phyloP scores from a whole-genome alignment of 2,797 vertebrate genomes.

The Periophthalmus magnuspinnatus region DNA sequence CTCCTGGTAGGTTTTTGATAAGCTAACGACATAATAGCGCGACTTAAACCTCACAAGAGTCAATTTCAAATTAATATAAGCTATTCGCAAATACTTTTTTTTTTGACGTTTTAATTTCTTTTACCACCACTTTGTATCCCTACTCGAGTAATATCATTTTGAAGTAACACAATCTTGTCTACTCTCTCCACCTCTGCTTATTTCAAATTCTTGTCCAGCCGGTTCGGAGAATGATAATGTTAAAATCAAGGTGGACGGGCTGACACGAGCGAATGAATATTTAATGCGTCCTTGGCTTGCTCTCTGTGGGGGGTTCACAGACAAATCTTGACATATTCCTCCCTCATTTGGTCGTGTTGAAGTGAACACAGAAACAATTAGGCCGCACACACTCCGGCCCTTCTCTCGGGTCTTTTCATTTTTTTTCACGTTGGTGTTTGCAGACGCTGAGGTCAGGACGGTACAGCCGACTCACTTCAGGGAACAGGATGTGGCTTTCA shows the following conservation, averaged over 20 bases:
- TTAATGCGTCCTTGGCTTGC: neutral
- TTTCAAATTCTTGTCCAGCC: neutral
- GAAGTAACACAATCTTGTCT: no score
- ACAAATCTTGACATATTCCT: slow-evolving; percentile 13
- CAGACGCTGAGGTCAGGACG: slow-evolving; percentile 20
- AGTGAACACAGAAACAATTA: neutral
- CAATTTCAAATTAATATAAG: no score
- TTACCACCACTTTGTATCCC: no score
- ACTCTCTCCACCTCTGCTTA: no score
- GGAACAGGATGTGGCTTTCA: slow-evolving; percentile 77
- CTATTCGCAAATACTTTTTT: no score
- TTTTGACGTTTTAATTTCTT: no score
- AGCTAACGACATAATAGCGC: no score
- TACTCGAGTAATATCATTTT: no score
- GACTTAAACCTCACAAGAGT: no score
- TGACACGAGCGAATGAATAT: neutral
- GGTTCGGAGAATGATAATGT: neutral
- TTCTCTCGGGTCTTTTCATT: neutral
- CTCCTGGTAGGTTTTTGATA: no score
- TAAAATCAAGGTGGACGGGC: neutral
- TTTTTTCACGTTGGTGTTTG: neutral
- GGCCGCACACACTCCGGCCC: neutral
- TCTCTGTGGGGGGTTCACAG: slow-evolving; percentile 6
- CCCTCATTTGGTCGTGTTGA: slow-evolving; percentile 4
- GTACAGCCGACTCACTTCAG: slow-evolving; percentile 43